These are phyloP conservation scores for Drosophila ercepeae DNA, from an alignment of 1,140 invertebrate species.

Conservation along the genomic window DNA sequence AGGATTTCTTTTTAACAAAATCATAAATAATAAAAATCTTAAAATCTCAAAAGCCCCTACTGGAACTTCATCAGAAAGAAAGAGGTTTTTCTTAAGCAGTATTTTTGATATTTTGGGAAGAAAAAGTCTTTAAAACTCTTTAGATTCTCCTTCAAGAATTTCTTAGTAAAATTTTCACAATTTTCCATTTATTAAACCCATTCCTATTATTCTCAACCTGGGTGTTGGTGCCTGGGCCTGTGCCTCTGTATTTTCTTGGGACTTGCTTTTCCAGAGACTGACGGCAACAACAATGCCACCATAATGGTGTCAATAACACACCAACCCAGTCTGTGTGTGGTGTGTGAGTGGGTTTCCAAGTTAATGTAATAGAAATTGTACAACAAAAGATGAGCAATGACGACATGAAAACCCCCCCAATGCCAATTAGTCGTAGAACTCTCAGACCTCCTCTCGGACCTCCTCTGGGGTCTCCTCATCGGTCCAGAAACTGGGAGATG, in stretches of 20 bases:
- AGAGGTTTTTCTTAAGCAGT: too few relatives aligned
- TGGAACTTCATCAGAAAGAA: too few relatives aligned
- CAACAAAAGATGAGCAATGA: slow-evolving; percentile 78
- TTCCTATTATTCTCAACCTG: not conserved
- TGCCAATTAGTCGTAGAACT: slow-evolving; percentile 62
- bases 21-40: not conserved
- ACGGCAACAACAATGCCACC: slow-evolving; percentile 41
- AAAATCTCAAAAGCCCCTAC: not conserved
- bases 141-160: too few relatives aligned
- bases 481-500: too few relatives aligned
- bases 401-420: slow-evolving; percentile 76
- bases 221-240: too few relatives aligned
- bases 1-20: not conserved
- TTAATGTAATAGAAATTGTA: slow-evolving; percentile 80
- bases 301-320: slow-evolving; percentile 77
- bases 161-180: too few relatives aligned
- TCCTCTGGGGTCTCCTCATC: not conserved
- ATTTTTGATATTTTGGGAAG: too few relatives aligned
- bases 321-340: slow-evolving; percentile 31
- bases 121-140: too few relatives aligned
- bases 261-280: slow-evolving; percentile 38
- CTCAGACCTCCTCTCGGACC: not conserved
- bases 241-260: slow-evolving; percentile 24
- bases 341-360: slow-evolving; percentile 36
- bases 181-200: not conserved